phyloP scores from a whole-genome alignment of 2,797 vertebrate species.

The Urophycis tenuis region DNA sequence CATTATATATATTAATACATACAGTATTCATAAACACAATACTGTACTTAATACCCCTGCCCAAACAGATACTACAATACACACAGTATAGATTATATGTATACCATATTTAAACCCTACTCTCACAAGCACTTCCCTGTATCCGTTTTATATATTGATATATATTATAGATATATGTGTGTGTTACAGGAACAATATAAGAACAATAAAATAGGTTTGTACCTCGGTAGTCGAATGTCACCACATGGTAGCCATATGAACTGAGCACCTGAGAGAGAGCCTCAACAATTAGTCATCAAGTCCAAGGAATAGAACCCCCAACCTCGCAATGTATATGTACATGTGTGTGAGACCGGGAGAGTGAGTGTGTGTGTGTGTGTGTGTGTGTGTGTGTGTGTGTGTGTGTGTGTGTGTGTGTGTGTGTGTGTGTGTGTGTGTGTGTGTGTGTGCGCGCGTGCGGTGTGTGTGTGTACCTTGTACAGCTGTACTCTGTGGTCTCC shows the following conservation, averaged over 20 bases:
- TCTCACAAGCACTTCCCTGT: no score
- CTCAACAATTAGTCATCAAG: not conserved
- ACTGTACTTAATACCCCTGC: no score
- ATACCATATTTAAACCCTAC: no score
- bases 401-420: constrained; percentile 7
- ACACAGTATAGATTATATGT: no score
- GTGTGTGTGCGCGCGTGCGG: constrained; percentile 5
- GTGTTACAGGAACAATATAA: not conserved
- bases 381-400: constrained; percentile 3
- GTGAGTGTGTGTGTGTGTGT: constrained; percentile 18
- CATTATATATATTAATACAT: no score
- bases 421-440: constrained; percentile 6
- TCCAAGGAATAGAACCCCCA: not conserved
- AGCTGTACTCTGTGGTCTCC: constrained; percentile 94
- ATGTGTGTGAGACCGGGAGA: not conserved
- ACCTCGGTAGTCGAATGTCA: constrained; percentile 96
- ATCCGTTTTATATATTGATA: no score
- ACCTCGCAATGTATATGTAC: not conserved
- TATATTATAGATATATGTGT: no score
- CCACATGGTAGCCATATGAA: constrained; percentile 85
- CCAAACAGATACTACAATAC: no score
- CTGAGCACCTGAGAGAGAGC: constrained; percentile 80
- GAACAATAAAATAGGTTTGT: no score
- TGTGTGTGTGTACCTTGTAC: constrained; percentile 78
- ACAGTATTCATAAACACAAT: no score